Evolutionary conservation across 2,113 vertebrate genomes (phyloP).

Genomic region (Anhinga anhinga): DNA sequence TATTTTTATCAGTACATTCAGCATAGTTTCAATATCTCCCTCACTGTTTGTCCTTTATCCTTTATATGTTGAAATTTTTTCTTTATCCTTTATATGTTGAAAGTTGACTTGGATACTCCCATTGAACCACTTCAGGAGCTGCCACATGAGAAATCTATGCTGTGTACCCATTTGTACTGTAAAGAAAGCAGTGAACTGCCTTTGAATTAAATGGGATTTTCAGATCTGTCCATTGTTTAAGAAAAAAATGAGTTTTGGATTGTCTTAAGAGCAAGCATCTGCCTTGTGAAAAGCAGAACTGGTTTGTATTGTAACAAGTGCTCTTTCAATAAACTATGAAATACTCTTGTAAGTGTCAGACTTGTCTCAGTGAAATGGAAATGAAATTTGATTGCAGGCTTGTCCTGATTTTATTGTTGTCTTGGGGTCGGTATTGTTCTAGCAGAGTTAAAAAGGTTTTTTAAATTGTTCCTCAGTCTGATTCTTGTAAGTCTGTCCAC

Average conservation of each 20-base stretch:
- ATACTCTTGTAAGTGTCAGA: conserved; percentile 68
- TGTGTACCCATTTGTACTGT: conserved; percentile 68
- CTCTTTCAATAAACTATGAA: conserved; percentile 76
- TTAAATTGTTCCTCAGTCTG: not conserved
- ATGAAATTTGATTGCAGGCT: not conserved
- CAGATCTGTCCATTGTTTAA: conserved; percentile 43
- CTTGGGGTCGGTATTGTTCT: not conserved
- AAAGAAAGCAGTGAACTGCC: conserved; percentile 67
- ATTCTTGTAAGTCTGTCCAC: not conserved
- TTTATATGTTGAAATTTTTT: conserved; percentile 15
- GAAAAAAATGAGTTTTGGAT: conserved; percentile 41
- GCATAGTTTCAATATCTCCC: not conserved
- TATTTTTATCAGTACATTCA: not conserved
- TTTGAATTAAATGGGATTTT: conserved; percentile 64
- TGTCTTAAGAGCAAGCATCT: conserved; percentile 67
- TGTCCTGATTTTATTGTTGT: not conserved
- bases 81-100: conserved; percentile 13
- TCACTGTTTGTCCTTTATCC: not conserved
- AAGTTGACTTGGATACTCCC: conserved; percentile 26
- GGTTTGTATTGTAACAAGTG: conserved; percentile 76
- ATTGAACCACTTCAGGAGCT: conserved; percentile 52
- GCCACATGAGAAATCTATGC: conserved; percentile 59
- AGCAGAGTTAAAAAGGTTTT: not conserved
- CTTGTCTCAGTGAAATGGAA: conserved; percentile 43
- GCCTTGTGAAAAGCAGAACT: conserved; percentile 71